Evolutionary conservation across 2,113 vertebrate species (phyloP).

Genomic region (Lates calcarifer): DNA sequence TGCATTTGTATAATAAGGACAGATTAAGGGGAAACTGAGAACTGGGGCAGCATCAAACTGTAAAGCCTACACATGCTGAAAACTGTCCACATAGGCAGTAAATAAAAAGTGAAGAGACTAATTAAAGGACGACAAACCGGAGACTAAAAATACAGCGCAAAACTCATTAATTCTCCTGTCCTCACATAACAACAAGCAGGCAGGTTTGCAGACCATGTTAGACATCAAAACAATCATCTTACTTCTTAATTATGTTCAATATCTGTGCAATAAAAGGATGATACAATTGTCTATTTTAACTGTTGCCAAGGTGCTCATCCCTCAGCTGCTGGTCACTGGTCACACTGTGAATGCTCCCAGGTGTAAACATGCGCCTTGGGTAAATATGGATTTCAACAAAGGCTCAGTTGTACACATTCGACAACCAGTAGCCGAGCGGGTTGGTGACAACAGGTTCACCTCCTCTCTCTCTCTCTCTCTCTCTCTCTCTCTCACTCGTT

Average conservation of each 20-base stretch:
- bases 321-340: constrained; percentile 14
- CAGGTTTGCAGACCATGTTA: not conserved
- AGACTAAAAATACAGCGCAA: constrained; percentile 30
- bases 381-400: constrained; percentile 49
- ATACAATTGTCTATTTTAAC: not conserved
- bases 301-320: not conserved
- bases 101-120: constrained; percentile 38
- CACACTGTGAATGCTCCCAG: constrained; percentile 27
- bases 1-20: constrained; percentile 68
- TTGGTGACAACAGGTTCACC: constrained; percentile 46
- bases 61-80: constrained; percentile 41
- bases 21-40: constrained; percentile 67
- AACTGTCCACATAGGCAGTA: constrained; percentile 45
- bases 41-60: constrained; percentile 47
- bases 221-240: constrained; percentile 20
- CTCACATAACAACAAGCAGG: not conserved
- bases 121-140: constrained; percentile 34
- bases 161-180: constrained; percentile 8
- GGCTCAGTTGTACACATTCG: constrained; percentile 10
- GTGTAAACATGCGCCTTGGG: constrained; percentile 42
- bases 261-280: not conserved
- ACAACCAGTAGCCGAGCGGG: constrained; percentile 1
- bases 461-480: constrained; percentile 26
- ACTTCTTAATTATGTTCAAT: not conserved
- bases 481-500: constrained; percentile 24